Evolutionary conservation across 2,888 invertebrate genomes (phyloP), one percentile per base, ranked within the genome.

Genomic region (Furcula furcula): DNA sequence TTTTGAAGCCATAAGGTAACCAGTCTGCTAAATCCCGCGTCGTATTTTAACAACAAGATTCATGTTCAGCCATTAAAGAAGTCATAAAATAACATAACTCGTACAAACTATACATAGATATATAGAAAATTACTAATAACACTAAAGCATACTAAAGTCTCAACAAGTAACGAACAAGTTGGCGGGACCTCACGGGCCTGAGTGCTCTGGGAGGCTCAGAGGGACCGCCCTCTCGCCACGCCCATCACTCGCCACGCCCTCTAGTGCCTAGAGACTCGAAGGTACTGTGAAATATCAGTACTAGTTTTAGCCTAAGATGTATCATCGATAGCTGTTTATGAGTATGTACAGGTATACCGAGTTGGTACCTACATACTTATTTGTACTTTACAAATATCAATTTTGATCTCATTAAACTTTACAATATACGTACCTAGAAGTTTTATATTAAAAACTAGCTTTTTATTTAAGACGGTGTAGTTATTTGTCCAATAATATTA

Each of bases 181-280:
- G 57, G 57, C 59, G 62, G 59, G 59, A 60, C 69, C 74, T 76
- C 71, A 40, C 51, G 64, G 71, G 75, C 69, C 65, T 52, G 64
- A 75, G 76, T 75, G 76, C 75, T 67, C 57, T 74, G 80, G 82
- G 84, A 84, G 77, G 80, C 82, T 66, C 80, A 40, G 48, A 71
- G 73, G 82, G 74, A 62, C 77, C 74, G 76, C 70, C 78, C 67
- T 56, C 48, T 40, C 26, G 71, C 71, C 77, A 75, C 87, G 87
- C 87, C 87, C 65, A 76, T 55, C 41, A 9, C 29, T 55, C 22
- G 66, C 70, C 80, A 81, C 87, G 85, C 86, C 86, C 65, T 66
- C 40, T 31, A 62, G 61, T 69, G 74, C 74, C 78, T 75, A 73
- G 83, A 84, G 83, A 82, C 64, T 71, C 63, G 53, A 45, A 37